These are phyloP conservation scores for Hoplodrina blanda DNA, from an alignment of 2,888 invertebrate genomes.

Conservation along the genomic window DNA sequence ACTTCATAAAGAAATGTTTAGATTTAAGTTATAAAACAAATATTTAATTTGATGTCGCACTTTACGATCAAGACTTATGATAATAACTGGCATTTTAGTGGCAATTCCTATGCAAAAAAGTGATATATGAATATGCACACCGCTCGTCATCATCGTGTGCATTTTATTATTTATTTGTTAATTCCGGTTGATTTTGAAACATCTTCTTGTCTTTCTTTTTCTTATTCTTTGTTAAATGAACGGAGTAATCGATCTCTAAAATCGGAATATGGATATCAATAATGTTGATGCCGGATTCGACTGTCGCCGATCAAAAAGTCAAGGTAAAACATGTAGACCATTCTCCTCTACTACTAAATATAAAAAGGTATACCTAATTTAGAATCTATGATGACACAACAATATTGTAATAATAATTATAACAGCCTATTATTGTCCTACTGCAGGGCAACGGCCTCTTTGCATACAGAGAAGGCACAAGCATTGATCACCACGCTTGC, in stretches of 20 bases:
- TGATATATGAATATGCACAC: not conserved
- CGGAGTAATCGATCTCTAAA: not conserved
- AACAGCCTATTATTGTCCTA: too few species aligned
- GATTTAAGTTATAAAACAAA: not conserved
- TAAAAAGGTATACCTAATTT: too few species aligned
- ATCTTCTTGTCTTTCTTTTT: too few species aligned
- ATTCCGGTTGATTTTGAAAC: too few species aligned
- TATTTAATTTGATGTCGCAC: conserved; percentile 4
- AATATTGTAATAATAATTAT: too few species aligned
- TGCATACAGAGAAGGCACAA: too few species aligned
- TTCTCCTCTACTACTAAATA: too few species aligned
- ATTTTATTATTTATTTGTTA: too few species aligned
- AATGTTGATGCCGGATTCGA: not conserved
- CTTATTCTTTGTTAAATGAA: too few species aligned
- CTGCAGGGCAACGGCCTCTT: too few species aligned
- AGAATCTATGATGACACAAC: too few species aligned
- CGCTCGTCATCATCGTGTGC: not conserved
- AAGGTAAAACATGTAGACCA: not conserved
- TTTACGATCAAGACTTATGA: conserved; percentile 10
- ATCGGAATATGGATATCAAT: not conserved
- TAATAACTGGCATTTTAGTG: conserved; percentile 22
- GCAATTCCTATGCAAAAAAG: not conserved
- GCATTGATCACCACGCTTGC: too few species aligned
- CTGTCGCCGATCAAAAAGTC: not conserved
- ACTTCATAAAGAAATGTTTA: conserved; percentile 3